A percentile compares a stretch with the other conserved stretches of the same genome.
phyloP scores from a whole-genome alignment of 2,113 vertebrate species.

The Struthio camelus region DNA sequence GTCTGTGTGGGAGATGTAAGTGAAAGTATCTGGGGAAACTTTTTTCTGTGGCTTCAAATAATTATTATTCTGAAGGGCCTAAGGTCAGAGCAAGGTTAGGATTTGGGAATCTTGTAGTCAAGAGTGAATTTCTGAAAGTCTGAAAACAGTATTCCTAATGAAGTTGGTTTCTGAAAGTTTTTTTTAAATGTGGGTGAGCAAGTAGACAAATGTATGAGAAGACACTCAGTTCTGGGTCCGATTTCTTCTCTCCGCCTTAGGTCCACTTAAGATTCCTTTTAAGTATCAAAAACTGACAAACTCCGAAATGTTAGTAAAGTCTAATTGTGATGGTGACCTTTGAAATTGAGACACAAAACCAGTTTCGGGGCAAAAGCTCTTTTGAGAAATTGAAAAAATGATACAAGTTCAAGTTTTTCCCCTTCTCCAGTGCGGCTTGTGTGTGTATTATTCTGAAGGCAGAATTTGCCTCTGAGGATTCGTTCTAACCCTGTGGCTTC shows the following conservation, averaged over 20 bases:
- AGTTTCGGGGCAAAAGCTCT: background rate
- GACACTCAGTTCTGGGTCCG: background rate
- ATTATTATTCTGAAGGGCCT: background rate
- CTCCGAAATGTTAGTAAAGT: background rate
- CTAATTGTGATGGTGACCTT: background rate
- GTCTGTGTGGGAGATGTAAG: conserved; percentile 99
- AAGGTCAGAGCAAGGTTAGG: background rate
- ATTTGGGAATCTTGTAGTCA: background rate
- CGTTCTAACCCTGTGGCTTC: background rate
- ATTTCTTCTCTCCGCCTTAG: background rate
- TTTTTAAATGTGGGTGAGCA: background rate
- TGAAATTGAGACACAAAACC: background rate
- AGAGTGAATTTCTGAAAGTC: background rate
- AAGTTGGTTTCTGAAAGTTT: background rate
- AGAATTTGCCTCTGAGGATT: background rate
- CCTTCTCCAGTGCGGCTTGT: background rate
- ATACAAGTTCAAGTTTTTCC: background rate
- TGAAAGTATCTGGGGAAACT: background rate
- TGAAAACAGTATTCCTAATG: background rate
- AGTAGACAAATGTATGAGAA: background rate
- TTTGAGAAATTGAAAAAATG: background rate
- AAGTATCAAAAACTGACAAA: background rate
- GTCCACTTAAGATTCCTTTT: background rate
- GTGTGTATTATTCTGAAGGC: background rate
- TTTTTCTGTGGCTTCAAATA: background rate